Evolutionary conservation across 1,140 invertebrate genomes (phyloP).

Genomic region (Mya arenaria): DNA sequence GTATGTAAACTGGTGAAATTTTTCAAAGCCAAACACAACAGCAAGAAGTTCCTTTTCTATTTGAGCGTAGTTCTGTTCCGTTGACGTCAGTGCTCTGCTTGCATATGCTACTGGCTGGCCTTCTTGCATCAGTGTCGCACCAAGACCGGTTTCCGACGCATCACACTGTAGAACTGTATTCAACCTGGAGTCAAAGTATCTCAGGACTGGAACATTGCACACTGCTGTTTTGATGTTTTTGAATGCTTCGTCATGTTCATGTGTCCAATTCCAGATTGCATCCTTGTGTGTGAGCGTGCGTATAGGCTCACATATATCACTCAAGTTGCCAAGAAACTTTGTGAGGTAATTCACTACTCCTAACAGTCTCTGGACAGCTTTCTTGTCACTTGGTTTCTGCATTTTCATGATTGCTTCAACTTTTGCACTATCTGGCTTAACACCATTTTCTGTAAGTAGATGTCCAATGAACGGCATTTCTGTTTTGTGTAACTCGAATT

Average conservation of each 20-base stretch:
- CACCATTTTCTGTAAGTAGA: neutral
- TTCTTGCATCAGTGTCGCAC: constrained; percentile 40
- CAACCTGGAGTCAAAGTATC: constrained; percentile 48
- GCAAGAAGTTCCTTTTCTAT: constrained; percentile 75
- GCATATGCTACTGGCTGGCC: constrained; percentile 55
- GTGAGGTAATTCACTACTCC: constrained; percentile 64
- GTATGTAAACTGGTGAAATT: constrained; percentile 83
- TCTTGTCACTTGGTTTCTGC: constrained; percentile 52
- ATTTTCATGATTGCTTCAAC: constrained; percentile 78
- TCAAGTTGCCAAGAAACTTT: constrained; percentile 55
- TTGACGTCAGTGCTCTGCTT: constrained; percentile 41
- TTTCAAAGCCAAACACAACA: constrained; percentile 79
- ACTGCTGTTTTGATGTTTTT: constrained; percentile 27
- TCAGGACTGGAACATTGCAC: constrained; percentile 52
- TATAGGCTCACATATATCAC: constrained; percentile 10
- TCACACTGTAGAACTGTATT: constrained; percentile 57
- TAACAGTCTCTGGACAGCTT: constrained; percentile 58
- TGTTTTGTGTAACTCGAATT: constrained; percentile 63
- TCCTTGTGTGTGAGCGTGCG: constrained; percentile 25
- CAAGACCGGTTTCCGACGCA: constrained; percentile 36
- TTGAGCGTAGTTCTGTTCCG: constrained; percentile 76
- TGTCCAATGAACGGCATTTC: constrained; percentile 55
- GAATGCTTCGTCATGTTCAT: constrained; percentile 43
- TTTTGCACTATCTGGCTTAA: constrained; percentile 64
- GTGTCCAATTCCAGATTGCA: constrained; percentile 40